A percentile compares a stretch with the other conserved stretches of the same genome.
These are phyloP conservation scores for Zaprionus davidi DNA, from an alignment of 1,140 invertebrate genomes.

Conservation along the genomic window DNA sequence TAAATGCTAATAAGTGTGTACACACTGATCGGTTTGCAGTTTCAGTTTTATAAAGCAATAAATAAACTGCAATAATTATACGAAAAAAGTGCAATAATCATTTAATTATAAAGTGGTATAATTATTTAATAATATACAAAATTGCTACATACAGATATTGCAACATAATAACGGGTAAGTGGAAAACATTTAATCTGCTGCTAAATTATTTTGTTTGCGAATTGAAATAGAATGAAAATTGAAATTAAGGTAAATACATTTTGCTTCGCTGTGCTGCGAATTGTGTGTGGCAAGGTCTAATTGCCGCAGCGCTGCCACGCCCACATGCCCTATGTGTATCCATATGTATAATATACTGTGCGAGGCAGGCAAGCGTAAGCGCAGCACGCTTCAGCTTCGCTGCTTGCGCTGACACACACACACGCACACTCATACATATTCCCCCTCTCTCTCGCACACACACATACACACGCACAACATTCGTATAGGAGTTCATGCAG, in stretches of 20 bases:
- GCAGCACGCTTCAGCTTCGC: slow-evolving; percentile 38
- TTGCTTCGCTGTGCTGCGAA: slow-evolving; percentile 15
- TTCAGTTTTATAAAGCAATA: background rate
- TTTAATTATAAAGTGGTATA: no score
- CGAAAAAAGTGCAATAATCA: no score
- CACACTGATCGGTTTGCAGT: background rate
- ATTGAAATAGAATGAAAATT: slow-evolving; percentile 5
- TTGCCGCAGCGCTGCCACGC: slow-evolving; percentile 51
- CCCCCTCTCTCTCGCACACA: background rate
- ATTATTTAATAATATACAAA: no score
- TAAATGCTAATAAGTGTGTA: background rate
- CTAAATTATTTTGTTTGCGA: background rate
- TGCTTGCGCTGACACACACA: slow-evolving; percentile 44
- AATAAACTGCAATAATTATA: no score
- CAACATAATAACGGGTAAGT: background rate
- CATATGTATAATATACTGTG: slow-evolving; percentile 37
- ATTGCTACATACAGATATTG: no score
- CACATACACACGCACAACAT: slow-evolving; percentile 41
- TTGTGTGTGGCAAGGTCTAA: slow-evolving; percentile 45
- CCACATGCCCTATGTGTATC: slow-evolving; percentile 21
- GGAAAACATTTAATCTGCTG: background rate
- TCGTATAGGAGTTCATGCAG: slow-evolving; percentile 63
- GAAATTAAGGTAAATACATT: slow-evolving; percentile 29
- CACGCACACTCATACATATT: slow-evolving; percentile 12
- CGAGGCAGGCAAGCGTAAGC: slow-evolving; percentile 52